A percentile compares a stretch with the other conserved stretches of the same genome.
Evolutionary conservation across 2,888 invertebrate species (phyloP).

Genomic region (Ochlodes sylvanus): DNA sequence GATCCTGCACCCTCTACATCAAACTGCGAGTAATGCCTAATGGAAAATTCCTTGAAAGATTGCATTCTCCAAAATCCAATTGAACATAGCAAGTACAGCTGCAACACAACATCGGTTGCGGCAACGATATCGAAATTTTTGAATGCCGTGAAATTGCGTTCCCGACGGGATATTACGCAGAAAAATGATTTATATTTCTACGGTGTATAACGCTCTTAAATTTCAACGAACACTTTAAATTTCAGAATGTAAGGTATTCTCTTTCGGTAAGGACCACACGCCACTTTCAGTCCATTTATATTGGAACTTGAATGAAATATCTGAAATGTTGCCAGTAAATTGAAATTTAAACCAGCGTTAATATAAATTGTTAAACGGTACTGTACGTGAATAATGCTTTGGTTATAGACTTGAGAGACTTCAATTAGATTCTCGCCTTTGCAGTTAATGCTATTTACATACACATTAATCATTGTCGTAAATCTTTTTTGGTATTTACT

Average conservation of each 20-base stretch:
- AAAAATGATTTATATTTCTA: constrained; percentile 56
- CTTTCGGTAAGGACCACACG: neutral
- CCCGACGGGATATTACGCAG: constrained; percentile 52
- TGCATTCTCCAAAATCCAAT: constrained; percentile 63
- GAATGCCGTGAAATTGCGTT: constrained; percentile 64
- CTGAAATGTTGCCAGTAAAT: constrained; percentile 18
- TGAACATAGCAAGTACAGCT: constrained; percentile 45
- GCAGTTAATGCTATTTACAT: too few relatives aligned
- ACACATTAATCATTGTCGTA: too few relatives aligned
- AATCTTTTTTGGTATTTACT: too few relatives aligned
- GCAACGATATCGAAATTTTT: constrained; percentile 54
- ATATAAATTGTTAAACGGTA: constrained; percentile 1
- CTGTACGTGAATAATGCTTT: neutral
- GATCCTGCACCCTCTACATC: constrained; percentile 30
- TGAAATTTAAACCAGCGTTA: constrained; percentile 22
- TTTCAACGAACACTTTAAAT: constrained; percentile 31
- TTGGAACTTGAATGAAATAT: constrained; percentile 20
- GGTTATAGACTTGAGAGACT: neutral
- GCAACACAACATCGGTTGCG: constrained; percentile 37
- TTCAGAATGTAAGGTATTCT: constrained; percentile 28
- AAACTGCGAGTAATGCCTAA: constrained; percentile 31
- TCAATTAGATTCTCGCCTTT: neutral
- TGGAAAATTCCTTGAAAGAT: constrained; percentile 60
- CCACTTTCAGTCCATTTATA: constrained; percentile 26
- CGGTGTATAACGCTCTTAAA: constrained; percentile 31